A percentile compares a stretch with the other conserved stretches of the same genome.
Evolutionary conservation across 2,797 vertebrate genomes (phyloP).

Genomic region (Danio choprae): DNA sequence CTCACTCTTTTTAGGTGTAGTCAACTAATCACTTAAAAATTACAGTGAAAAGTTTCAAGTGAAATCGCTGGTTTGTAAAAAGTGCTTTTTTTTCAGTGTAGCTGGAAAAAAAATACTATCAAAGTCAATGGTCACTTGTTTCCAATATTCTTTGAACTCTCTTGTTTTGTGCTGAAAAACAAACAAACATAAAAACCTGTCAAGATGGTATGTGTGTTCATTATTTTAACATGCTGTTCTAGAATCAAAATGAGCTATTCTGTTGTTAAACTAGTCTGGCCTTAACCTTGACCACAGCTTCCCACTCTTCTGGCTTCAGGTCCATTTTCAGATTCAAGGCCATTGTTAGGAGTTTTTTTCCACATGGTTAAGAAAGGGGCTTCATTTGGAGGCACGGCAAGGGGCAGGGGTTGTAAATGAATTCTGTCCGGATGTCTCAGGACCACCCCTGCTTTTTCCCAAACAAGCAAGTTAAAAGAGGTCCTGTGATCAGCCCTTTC

Average conservation of each 20-base stretch:
- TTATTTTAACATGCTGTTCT: neutral
- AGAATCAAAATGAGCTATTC: neutral
- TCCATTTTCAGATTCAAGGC: conserved; percentile 39
- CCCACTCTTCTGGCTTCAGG: conserved; percentile 30
- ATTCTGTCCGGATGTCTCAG: conserved; percentile 74
- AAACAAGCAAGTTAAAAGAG: conserved; percentile 87
- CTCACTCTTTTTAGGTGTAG: no score
- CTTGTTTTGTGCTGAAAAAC: no score
- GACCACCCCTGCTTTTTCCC: conserved; percentile 85
- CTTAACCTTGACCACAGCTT: conserved; percentile 51
- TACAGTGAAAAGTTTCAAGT: no score
- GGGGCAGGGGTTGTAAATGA: conserved; percentile 62
- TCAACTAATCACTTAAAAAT: no score
- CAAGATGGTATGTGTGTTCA: neutral
- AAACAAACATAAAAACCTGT: neutral
- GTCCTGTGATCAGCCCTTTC: conserved; percentile 80
- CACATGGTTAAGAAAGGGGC: conserved; percentile 52
- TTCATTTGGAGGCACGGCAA: conserved; percentile 56
- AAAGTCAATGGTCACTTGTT: no score
- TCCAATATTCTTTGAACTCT: no score
- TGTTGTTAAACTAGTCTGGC: conserved; percentile 8
- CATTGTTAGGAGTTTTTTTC: conserved; percentile 51
- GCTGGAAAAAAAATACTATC: no score
- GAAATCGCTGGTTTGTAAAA: no score
- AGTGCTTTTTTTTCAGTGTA: no score